Evolutionary conservation across 2,888 invertebrate species (phyloP).

Genomic region (Torymus aiolomorphi): DNA sequence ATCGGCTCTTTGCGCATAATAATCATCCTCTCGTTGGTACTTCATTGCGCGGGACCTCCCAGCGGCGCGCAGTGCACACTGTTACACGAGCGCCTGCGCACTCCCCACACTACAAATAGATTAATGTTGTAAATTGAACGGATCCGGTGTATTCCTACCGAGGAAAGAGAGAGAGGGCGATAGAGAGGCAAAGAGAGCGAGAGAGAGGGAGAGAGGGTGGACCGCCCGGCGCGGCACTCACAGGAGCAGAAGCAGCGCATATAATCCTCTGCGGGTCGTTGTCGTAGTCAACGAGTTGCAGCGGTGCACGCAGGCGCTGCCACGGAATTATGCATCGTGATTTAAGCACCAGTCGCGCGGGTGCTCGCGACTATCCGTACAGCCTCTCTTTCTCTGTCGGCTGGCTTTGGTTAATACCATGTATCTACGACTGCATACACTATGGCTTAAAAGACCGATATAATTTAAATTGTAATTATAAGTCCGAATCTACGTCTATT

Average conservation of each 20-base stretch:
- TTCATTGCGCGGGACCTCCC: slow-evolving; percentile 27
- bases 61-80: not conserved
- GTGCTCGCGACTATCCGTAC: not conserved
- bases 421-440: not conserved
- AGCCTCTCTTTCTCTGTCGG: not conserved
- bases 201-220: slow-evolving; percentile 19
- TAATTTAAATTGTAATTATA: too few relatives aligned
- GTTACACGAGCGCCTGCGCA: not conserved
- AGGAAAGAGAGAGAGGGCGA: too few relatives aligned
- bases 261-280: slow-evolving; percentile 52
- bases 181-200: too few relatives aligned
- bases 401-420: not conserved
- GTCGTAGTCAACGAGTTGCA: slow-evolving; percentile 15
- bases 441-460: too few relatives aligned
- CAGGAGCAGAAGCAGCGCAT: not conserved
- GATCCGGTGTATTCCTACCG: slow-evolving; percentile 32
- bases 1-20: not conserved
- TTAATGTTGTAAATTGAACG: slow-evolving; percentile 57
- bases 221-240: slow-evolving; percentile 44
- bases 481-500: too few relatives aligned
- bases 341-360: slow-evolving; percentile 34
- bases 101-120: slow-evolving; percentile 50
- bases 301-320: slow-evolving; percentile 12
- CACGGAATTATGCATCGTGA: slow-evolving; percentile 54
- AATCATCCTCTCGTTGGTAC: not conserved